Percentiles rank a stretch among this genome's conserved stretches.
Conservation (phyloP, 2,113 vertebrate genomes). For the Toxotes chatareus region DNA sequence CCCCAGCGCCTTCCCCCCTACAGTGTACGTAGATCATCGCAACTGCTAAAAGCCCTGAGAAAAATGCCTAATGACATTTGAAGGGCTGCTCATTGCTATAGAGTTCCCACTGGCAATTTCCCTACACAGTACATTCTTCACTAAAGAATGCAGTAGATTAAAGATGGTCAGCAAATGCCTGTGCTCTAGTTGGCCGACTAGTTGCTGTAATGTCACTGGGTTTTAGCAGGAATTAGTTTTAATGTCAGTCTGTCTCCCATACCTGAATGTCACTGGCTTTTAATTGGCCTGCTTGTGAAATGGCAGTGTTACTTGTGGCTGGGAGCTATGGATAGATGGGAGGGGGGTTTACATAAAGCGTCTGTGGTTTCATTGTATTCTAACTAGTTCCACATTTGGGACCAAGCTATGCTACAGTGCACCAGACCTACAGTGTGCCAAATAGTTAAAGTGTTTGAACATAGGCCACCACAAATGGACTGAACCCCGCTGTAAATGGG, state of each 20-base stretch:
- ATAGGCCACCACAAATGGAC: slow-evolving; percentile 57
- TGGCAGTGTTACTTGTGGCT: slow-evolving; percentile 68
- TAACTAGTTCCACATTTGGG: slow-evolving; percentile 34
- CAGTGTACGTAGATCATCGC: slow-evolving; percentile 60
- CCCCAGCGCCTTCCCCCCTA: slow-evolving; percentile 43
- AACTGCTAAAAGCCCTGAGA: slow-evolving; percentile 57
- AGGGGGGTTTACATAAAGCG: slow-evolving; percentile 24
- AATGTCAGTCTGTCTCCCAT: slow-evolving; percentile 80
- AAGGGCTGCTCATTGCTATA: slow-evolving; percentile 50
- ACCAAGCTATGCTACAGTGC: slow-evolving; percentile 27
- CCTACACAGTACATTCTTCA: slow-evolving; percentile 15
- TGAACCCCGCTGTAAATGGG: slow-evolving; percentile 41
- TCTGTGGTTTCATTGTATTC: slow-evolving; percentile 17
- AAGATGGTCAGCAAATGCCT: slow-evolving; percentile 49
- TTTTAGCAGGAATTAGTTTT: slow-evolving; percentile 81
- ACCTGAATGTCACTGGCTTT: slow-evolving; percentile 83
- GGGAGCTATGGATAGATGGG: slow-evolving; percentile 52
- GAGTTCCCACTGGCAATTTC: slow-evolving; percentile 50
- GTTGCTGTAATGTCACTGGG: slow-evolving; percentile 78
- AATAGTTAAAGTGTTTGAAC: slow-evolving; percentile 46
- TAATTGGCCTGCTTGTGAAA: slow-evolving; percentile 80
- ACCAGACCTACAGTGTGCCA: slow-evolving; percentile 19
- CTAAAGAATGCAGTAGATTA: slow-evolving; percentile 32
- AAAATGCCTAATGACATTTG: slow-evolving; percentile 78
- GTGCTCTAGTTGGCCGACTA: slow-evolving; percentile 31